Conservation (phyloP, 2,888 invertebrate genomes). For the Alviniconcha strummeri region DNA sequence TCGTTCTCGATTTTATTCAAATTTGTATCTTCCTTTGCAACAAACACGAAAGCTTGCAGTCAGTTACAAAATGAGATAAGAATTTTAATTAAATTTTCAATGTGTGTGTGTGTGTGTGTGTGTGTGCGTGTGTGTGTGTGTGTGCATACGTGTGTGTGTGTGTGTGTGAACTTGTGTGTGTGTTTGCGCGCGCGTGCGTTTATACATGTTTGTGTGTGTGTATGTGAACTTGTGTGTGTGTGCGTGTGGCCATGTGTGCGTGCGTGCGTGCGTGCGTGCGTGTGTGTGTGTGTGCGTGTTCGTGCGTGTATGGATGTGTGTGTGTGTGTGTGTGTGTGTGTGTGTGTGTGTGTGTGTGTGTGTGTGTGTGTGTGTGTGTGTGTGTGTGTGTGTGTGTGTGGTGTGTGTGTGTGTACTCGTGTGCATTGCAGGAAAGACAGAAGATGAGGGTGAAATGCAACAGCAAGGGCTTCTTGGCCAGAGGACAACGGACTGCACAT, state of each 20-base stretch:
- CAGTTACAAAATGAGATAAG: too few relatives aligned
- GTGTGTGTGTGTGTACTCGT: background rate
- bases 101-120: background rate
- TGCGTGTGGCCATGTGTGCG: background rate
- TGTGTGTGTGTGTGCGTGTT: background rate
- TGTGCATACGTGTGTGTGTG: background rate
- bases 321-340: background rate
- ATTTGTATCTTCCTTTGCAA: too few relatives aligned
- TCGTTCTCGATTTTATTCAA: too few relatives aligned
- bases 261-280: background rate
- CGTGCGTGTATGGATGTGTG: background rate
- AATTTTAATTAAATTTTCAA: background rate
- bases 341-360: background rate
- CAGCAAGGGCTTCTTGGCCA: too few relatives aligned
- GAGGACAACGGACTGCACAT: too few relatives aligned
- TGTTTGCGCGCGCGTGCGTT: background rate
- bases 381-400: slow-evolving; percentile 16
- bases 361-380: background rate
- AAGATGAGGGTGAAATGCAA: too few relatives aligned
- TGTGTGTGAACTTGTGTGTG: background rate
- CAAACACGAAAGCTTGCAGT: too few relatives aligned
- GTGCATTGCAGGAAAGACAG: too few relatives aligned
- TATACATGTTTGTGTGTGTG: background rate
- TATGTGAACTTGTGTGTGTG: background rate
- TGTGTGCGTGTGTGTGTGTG: background rate